Evolutionary conservation across 2,797 vertebrate genomes (phyloP).

Genomic region (Microctenopoma stevenorrisi): DNA sequence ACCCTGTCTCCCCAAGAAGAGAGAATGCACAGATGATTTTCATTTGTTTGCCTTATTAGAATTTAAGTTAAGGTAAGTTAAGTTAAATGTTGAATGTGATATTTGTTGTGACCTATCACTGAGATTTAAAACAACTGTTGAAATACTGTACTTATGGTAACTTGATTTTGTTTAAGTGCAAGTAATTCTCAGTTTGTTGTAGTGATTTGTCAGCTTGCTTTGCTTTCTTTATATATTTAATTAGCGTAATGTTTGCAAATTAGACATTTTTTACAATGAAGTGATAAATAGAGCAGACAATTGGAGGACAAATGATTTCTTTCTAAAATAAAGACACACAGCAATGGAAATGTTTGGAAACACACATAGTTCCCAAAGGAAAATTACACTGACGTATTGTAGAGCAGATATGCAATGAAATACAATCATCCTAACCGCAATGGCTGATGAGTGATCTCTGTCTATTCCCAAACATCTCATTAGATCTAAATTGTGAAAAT

Average conservation of each 20-base stretch:
- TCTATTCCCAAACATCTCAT: slow-evolving; percentile 55
- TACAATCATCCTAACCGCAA: slow-evolving; percentile 12
- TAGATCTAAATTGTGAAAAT: slow-evolving; percentile 55
- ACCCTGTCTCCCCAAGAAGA: slow-evolving; percentile 26
- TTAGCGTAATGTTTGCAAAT: neutral
- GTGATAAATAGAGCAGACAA: neutral
- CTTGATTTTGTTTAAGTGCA: slow-evolving; percentile 31
- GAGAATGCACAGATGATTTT: slow-evolving; percentile 48
- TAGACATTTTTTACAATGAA: neutral
- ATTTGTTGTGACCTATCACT: neutral
- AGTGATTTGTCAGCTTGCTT: slow-evolving; percentile 22
- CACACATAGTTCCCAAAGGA: slow-evolving; percentile 10
- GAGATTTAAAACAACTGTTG: neutral
- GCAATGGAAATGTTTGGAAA: slow-evolving; percentile 15
- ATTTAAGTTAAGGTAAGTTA: no score
- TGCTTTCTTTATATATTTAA: slow-evolving; percentile 8
- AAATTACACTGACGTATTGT: slow-evolving; percentile 11
- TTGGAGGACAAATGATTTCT: neutral
- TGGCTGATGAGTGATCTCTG: slow-evolving; percentile 32
- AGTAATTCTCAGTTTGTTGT: slow-evolving; percentile 21
- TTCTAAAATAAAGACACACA: neutral
- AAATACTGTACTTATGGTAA: no score
- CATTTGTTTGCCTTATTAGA: neutral
- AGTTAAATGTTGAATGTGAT: neutral
- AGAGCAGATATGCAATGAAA: slow-evolving; percentile 24